Percentiles rank a stretch among this genome's conserved stretches.
Evolutionary conservation across 2,888 invertebrate genomes (phyloP).

Genomic region (Tipula confusa): DNA sequence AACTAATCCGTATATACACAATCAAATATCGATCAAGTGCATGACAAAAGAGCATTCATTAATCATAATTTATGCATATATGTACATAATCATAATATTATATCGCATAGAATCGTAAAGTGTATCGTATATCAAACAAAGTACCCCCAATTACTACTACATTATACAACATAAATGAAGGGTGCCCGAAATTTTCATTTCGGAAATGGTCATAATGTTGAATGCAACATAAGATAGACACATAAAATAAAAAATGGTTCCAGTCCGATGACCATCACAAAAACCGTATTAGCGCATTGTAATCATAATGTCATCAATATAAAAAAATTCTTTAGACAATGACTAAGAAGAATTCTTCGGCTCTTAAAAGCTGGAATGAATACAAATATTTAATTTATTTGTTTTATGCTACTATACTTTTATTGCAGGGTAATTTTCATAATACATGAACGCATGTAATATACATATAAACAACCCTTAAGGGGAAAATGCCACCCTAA

Average conservation of each 20-base stretch:
- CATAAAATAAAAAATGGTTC: background rate
- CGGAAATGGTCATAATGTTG: background rate
- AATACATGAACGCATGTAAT: too few species aligned
- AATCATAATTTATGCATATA: conserved; percentile 25
- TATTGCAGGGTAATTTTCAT: background rate
- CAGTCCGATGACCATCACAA: background rate
- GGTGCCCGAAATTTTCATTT: background rate
- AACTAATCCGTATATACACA: background rate
- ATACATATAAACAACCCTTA: background rate
- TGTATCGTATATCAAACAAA: background rate
- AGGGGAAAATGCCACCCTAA: background rate
- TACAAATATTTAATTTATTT: background rate
- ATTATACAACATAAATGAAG: background rate
- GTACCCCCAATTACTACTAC: background rate
- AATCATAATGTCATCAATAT: background rate
- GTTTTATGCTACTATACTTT: background rate
- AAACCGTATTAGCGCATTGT: background rate
- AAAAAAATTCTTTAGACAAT: conserved; percentile 1
- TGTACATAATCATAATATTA: background rate
- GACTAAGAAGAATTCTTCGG: background rate
- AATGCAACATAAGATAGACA: background rate
- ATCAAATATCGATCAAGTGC: background rate
- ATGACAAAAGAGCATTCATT: background rate
- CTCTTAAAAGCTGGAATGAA: background rate
- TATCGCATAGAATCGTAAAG: background rate